These are phyloP conservation scores for Adelges cooleyi DNA, from an alignment of 1,140 invertebrate genomes.

Conservation along the genomic window DNA sequence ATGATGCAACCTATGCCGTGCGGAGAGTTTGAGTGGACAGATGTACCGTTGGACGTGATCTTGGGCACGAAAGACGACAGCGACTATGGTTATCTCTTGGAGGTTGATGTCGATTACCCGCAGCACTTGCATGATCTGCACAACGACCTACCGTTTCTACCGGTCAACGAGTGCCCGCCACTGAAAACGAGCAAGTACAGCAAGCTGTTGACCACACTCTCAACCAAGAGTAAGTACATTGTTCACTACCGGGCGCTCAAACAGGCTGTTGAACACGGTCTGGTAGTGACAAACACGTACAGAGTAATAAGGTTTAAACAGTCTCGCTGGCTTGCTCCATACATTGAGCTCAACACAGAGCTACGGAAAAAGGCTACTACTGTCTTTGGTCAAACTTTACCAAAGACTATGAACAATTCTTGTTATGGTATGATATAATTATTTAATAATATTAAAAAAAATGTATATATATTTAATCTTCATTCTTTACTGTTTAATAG, in stretches of 20 bases:
- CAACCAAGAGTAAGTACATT: slow-evolving; percentile 39
- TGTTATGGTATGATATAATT: too few relatives aligned
- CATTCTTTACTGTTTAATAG: too few relatives aligned
- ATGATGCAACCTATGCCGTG: not conserved
- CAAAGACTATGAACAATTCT: slow-evolving; percentile 40
- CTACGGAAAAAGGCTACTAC: slow-evolving; percentile 36
- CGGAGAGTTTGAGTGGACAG: not conserved
- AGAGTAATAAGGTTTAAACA: slow-evolving; percentile 42
- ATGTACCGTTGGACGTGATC: not conserved
- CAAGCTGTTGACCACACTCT: slow-evolving; percentile 36
- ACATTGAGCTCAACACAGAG: slow-evolving; percentile 40
- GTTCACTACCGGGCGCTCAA: slow-evolving; percentile 43
- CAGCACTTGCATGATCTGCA: slow-evolving; percentile 34
- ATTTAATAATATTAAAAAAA: too few relatives aligned
- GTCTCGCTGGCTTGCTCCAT: slow-evolving; percentile 27
- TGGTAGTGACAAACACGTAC: slow-evolving; percentile 42
- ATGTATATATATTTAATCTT: too few relatives aligned
- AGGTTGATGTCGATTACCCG: slow-evolving; percentile 31
- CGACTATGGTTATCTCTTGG: slow-evolving; percentile 35
- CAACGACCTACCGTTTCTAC: slow-evolving; percentile 39
- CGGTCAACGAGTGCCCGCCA: slow-evolving; percentile 32
- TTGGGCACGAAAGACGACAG: not conserved
- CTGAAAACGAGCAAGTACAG: not conserved
- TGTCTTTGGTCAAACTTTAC: slow-evolving; percentile 41
- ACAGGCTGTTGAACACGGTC: slow-evolving; percentile 40